Evolutionary conservation across 2,888 invertebrate genomes (phyloP).

Genomic region (Lasioglossum vierecki): DNA sequence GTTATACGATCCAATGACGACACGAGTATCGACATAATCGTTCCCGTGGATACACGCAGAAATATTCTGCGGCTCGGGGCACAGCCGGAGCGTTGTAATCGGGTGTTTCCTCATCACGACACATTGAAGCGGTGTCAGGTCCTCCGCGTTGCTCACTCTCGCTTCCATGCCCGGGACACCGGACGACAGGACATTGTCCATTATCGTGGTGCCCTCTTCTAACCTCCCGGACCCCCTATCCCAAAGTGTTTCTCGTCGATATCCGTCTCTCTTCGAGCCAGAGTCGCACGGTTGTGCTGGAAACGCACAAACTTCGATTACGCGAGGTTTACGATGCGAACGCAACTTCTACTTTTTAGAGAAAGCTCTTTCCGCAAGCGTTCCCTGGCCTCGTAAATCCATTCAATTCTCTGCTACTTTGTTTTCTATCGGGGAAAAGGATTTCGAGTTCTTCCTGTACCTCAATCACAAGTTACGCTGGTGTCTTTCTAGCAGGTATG

Average conservation of each 20-base stretch:
- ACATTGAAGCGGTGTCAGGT: conserved; percentile 78
- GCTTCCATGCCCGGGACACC: conserved; percentile 71
- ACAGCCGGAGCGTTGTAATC: conserved; percentile 77
- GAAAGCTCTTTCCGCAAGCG: background rate
- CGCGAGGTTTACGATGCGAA: background rate
- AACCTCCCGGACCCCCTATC: background rate
- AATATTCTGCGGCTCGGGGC: conserved; percentile 61
- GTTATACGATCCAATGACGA: conserved; percentile 45
- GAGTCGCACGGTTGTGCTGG: background rate
- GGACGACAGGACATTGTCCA: conserved; percentile 82
- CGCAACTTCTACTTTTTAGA: background rate
- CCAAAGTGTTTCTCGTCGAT: background rate
- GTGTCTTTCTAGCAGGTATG: too few relatives aligned
- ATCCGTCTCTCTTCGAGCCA: conserved; percentile 24
- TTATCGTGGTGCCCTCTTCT: conserved; percentile 70
- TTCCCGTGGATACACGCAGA: conserved; percentile 62
- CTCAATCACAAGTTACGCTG: too few relatives aligned
- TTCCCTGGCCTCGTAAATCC: background rate
- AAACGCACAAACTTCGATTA: background rate
- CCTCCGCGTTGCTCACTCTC: conserved; percentile 68
- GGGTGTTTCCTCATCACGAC: conserved; percentile 82
- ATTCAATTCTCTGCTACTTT: background rate
- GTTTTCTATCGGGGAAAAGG: background rate
- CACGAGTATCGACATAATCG: conserved; percentile 59
- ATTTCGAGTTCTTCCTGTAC: too few relatives aligned